Evolutionary conservation across 2,888 invertebrate species (phyloP).

Genomic region (Callosobruchus maculatus): DNA sequence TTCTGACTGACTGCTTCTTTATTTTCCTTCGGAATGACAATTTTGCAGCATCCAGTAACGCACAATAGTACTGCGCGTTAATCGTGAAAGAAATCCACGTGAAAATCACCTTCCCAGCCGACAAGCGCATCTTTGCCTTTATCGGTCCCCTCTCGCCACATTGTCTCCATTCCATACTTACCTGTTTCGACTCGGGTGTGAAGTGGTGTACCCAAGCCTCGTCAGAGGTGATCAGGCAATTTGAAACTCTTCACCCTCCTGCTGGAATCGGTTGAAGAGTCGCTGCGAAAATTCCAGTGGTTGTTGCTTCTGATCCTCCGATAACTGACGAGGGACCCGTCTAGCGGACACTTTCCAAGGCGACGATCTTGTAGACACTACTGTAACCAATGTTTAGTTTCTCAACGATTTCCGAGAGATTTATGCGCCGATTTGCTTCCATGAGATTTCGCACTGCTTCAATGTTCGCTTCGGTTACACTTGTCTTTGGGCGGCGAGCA

Average conservation of each 20-base stretch:
- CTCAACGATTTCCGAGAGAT: constrained; percentile 4
- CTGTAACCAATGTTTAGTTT: constrained; percentile 4
- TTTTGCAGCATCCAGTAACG: constrained; percentile 5
- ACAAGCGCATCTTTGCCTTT: constrained; percentile 1
- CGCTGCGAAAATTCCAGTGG: not conserved
- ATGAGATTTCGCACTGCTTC: constrained; percentile 1
- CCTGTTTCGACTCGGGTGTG: not conserved
- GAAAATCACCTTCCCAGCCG: not conserved
- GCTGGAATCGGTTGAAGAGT: constrained; percentile 2
- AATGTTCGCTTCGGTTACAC: constrained; percentile 9
- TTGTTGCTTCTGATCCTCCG: constrained; percentile 1
- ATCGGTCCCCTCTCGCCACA: not conserved
- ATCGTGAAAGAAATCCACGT: constrained; percentile 1
- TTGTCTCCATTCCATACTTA: not conserved
- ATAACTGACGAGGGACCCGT: too few relatives aligned
- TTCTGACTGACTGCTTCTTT: not conserved
- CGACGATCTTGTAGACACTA: not conserved
- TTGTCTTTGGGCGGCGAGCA: constrained; percentile 6
- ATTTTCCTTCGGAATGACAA: constrained; percentile 2
- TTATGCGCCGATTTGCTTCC: constrained; percentile 4
- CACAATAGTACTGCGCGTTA: constrained; percentile 6
- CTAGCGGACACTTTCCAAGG: too few relatives aligned
- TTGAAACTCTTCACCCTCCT: constrained; percentile 2
- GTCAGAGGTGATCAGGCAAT: not conserved
- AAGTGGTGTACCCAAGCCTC: not conserved